These are phyloP conservation scores for Chrysogorgia sp. DNA, from an alignment of 92 coral and sea anemone genomes.

Conservation along the genomic window DNA sequence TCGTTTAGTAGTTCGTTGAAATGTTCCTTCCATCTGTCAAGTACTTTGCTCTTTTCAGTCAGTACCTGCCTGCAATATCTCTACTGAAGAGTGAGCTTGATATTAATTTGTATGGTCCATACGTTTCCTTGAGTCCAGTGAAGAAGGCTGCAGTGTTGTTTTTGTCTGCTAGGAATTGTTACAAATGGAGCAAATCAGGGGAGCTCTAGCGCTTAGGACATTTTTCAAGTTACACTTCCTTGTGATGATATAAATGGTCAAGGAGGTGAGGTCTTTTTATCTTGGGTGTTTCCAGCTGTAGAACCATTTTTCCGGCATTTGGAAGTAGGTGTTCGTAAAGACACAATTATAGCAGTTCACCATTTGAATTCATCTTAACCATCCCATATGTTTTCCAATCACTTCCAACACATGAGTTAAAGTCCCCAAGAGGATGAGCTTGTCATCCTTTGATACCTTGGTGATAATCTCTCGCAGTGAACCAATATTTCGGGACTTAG, in stretches of 20 bases:
- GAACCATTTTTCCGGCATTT: background rate
- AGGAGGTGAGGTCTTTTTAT: conserved; percentile 7
- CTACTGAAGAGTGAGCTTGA: background rate
- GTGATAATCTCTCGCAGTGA: background rate
- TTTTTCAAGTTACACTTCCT: background rate
- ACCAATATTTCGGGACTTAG: too few relatives aligned
- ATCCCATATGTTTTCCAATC: too few relatives aligned
- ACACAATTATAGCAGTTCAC: conserved; percentile 21
- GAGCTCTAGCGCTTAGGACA: conserved; percentile 7
- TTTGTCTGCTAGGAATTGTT: conserved; percentile 14
- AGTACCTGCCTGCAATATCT: background rate
- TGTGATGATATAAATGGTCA: conserved; percentile 14
- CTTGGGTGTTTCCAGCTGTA: conserved; percentile 30
- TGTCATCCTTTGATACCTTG: conserved; percentile 7
- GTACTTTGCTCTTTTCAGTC: background rate
- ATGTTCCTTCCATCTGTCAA: background rate
- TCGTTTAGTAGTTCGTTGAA: conserved; percentile 10
- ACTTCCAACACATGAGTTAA: too few relatives aligned
- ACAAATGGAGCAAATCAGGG: background rate
- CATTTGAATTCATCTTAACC: conserved; percentile 38
- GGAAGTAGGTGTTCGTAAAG: conserved; percentile 17
- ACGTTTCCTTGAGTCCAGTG: background rate
- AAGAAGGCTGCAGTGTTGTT: background rate
- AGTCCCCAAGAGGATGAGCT: conserved; percentile 20
- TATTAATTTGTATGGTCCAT: conserved; percentile 6